Evolutionary conservation across 1,140 invertebrate species (phyloP), one percentile per base, ranked within the genome.

Genomic region (Antheraea pernyi): DNA sequence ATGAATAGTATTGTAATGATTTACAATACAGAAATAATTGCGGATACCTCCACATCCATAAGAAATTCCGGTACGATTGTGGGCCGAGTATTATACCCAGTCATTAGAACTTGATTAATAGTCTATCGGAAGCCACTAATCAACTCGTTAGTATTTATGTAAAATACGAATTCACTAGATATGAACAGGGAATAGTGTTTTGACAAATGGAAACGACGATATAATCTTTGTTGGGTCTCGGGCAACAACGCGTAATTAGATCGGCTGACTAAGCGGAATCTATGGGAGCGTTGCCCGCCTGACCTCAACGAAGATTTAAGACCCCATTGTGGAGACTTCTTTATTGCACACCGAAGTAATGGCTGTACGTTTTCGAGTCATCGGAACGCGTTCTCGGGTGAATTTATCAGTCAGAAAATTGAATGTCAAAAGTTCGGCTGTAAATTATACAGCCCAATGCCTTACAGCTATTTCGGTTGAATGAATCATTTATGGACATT

Each of bases 341-440:
- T 74, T 76, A 74, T 73, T 74, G 73, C 72, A 68, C 72, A 72
- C 70, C 53, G 67, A 73, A 78, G 46, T 53, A 53, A 53, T 53
- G 46, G 46, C 46, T 75, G 69, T 71, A 58, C 71, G 72, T 72
- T 73, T 67, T 65, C 68, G 58, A 71, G 64, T 71, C 68, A 68
- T 74, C 70, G 72, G 69, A 76, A 76, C 66, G 63, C 53, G 70
- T 48, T 61, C 60, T 76, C 71, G 68, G 71, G 71, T 61, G 70
- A 77, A 82, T 81, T 77, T 81, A 81, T 86, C 76, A 81, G 74
- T 75, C 75, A 78, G 80, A 85, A 85, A 85, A 85, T 86, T 85
- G 84, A 86, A 86, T 87, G 81, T 83, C 81, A 81, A 79, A 78
- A 73, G 70, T 78, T 80, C 70, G 73, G 78, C 74, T 74, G 72